Base-by-base conservation (phyloP, 2,797 vertebrate species). In the Scarus forsteni region DNA sequence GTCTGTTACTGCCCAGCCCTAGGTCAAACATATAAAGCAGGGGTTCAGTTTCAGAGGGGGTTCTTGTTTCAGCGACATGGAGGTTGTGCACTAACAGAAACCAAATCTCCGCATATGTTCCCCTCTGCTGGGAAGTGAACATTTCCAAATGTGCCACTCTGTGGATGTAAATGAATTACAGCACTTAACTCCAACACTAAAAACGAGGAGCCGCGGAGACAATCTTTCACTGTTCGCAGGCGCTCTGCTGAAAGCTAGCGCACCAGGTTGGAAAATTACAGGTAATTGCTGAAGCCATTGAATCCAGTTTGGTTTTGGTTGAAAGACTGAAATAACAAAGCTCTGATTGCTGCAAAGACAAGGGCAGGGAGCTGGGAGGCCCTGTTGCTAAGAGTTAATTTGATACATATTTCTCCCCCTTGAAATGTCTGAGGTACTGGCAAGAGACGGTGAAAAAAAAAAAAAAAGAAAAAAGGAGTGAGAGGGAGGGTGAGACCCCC, bases 261-360 rank as follows among this genome's bases (percentile, higher is more conserved):
- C 89, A 90, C 84, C 88, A 85, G 88, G 86, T 91, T 87, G 90
- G 92, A 92, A 93, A 93, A 93, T 93, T 92, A 85, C 89, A 92
- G 92, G 91, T 94, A 93, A 93, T 92, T 92, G 90, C 88, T 58
- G 86, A 84, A 86, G 90, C 87, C 83, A 79, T 88, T 88, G 91
- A 92, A 90, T 93, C 91, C 88, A 91, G 90, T 89, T 92, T 85
- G 89, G 92, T 93, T 93, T 93, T 92, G 92, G 89, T 92, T 90
- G 92, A 91, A 87, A 90, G 90, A 88, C 87, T 91, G 81, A 91
- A 93, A 92, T 90, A 93, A 94, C 92, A 94, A 92, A 88, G 85
- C 85, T 83, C 85, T 93, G 92, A 93, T 92, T 93, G 92, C 92
- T 88, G 88, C 88, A 82, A 88, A 92, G 90, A 92, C 88, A 90